Conservation (phyloP, 2,888 invertebrate genomes). For the Calephelis perditalis region DNA sequence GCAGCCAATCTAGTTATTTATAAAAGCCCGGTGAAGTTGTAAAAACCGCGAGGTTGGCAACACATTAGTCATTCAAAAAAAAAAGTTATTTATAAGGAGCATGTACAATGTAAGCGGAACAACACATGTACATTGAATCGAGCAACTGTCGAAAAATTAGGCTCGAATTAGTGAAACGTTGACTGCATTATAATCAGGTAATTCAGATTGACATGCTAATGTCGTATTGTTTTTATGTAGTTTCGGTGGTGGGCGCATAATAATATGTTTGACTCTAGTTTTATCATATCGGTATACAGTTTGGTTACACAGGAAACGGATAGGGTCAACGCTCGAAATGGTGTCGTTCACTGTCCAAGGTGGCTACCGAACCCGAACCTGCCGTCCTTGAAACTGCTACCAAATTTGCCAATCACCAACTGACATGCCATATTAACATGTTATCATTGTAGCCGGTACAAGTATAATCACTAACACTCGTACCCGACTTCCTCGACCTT, state of each 20-base stretch:
- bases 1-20: too few relatives aligned
- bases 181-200: constrained; percentile 19
- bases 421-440: constrained; percentile 3
- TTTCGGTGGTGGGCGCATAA: constrained; percentile 16
- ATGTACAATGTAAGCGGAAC: too few relatives aligned
- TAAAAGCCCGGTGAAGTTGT: too few relatives aligned
- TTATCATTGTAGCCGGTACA: background rate
- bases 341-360: constrained; percentile 69
- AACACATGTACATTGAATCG: constrained; percentile 19
- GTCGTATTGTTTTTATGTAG: constrained; percentile 52
- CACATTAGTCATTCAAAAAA: too few relatives aligned
- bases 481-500: too few relatives aligned
- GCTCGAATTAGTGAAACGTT: constrained; percentile 12
- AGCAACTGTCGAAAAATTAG: constrained; percentile 10
- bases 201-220: constrained; percentile 29
- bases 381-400: constrained; percentile 69
- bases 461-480: too few relatives aligned
- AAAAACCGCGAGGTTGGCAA: too few relatives aligned
- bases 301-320: constrained; percentile 60
- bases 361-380: constrained; percentile 69
- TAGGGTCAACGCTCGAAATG: constrained; percentile 69
- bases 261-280: constrained; percentile 31
- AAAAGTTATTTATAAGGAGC: too few relatives aligned
- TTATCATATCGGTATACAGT: constrained; percentile 49
- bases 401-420: constrained; percentile 61